Percentiles rank a stretch among this genome's conserved stretches.
Evolutionary conservation across 2,888 invertebrate species (phyloP).

Genomic region (Thecocarcelia acutangulata): DNA sequence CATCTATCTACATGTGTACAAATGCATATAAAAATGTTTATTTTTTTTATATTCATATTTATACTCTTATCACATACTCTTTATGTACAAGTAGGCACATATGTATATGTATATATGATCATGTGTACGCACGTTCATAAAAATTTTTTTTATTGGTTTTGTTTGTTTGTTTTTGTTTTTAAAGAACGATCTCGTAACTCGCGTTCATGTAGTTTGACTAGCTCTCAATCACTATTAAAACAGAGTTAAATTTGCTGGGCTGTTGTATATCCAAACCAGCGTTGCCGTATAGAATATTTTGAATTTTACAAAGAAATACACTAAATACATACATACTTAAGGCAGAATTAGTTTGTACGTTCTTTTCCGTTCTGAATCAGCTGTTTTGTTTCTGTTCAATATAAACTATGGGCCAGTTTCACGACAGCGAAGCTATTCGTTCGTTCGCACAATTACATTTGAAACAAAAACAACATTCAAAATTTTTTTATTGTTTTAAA

Average conservation of each 20-base stretch:
- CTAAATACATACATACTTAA: too few species aligned
- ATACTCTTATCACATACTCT: too few species aligned
- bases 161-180: conserved; percentile 17
- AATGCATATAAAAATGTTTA: neutral
- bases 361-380: too few species aligned
- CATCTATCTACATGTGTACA: neutral
- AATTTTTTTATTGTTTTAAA: too few species aligned
- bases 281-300: neutral
- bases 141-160: neutral
- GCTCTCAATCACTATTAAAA: conserved; percentile 58
- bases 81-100: neutral
- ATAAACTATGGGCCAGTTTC: too few species aligned
- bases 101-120: neutral
- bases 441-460: too few species aligned
- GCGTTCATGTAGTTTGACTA: conserved; percentile 59
- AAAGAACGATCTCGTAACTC: conserved; percentile 57
- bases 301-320: neutral
- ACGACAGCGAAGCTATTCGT: too few species aligned
- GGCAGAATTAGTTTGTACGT: too few species aligned
- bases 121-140: too few species aligned
- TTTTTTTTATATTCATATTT: too few species aligned
- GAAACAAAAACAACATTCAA: too few species aligned
- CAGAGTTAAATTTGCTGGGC: conserved; percentile 12
- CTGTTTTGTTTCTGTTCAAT: too few species aligned
- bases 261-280: conserved; percentile 2